Conservation (phyloP, 2,888 invertebrate genomes). For the Acrocyrtus sp. region DNA sequence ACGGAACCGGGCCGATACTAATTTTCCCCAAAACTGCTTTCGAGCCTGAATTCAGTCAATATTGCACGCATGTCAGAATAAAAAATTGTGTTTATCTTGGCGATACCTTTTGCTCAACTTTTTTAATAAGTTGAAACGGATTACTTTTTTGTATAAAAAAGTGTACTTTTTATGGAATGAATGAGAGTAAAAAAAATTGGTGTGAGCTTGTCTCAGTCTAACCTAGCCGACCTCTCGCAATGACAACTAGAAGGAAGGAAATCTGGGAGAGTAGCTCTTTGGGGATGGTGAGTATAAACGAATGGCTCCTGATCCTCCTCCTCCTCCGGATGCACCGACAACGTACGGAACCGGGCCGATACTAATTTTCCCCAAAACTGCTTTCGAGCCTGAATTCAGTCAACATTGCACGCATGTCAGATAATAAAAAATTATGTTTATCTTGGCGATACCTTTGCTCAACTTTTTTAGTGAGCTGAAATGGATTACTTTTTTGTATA, state of each 20-base stretch:
- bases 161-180: constrained; percentile 9
- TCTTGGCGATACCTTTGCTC: no score
- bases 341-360: constrained; percentile 69
- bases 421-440: not conserved
- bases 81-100: not conserved
- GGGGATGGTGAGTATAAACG: constrained; percentile 62
- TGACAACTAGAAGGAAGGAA: constrained; percentile 59
- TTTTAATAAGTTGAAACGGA: not conserved
- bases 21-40: constrained; percentile 76
- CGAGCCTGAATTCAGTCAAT: no score
- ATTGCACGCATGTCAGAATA: constrained; percentile 55
- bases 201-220: constrained; percentile 31
- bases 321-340: constrained; percentile 24
- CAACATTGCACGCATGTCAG: no score
- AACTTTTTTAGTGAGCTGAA: not conserved
- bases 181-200: constrained; percentile 4
- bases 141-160: not conserved
- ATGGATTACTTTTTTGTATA: not conserved
- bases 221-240: constrained; percentile 62
- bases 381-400: constrained; percentile 75
- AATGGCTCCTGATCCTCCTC: constrained; percentile 70
- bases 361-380: constrained; percentile 74
- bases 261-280: constrained; percentile 59
- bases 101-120: no score
- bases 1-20: constrained; percentile 70